phyloP scores from a whole-genome alignment of 1,140 invertebrate genomes.

The Zaprionus inermis region DNA sequence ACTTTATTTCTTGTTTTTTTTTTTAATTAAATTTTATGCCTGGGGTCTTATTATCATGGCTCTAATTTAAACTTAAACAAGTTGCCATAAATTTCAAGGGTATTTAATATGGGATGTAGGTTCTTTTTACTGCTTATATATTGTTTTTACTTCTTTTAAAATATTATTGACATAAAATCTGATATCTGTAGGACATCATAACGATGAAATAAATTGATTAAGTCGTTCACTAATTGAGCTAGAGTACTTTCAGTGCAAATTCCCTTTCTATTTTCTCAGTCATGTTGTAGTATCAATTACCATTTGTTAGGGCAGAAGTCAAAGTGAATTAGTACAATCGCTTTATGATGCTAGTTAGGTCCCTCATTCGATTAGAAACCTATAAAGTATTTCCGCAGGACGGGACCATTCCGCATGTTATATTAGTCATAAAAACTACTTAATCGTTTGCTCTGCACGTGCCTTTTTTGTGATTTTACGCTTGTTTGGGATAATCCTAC shows the following conservation, averaged over 20 bases:
- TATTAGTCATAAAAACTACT: neutral
- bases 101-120: too few relatives aligned
- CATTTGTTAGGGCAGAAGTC: neutral
- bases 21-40: slow-evolving; percentile 52
- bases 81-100: slow-evolving; percentile 43
- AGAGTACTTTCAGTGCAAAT: neutral
- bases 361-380: neutral
- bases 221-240: neutral
- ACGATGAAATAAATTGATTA: neutral
- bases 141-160: too few relatives aligned
- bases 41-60: slow-evolving; percentile 8
- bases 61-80: slow-evolving; percentile 30
- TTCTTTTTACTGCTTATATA: too few relatives aligned
- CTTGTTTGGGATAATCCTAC: neutral
- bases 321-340: slow-evolving; percentile 2
- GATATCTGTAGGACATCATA: neutral
- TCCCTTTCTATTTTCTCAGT: neutral
- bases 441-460: neutral
- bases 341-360: neutral
- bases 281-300: slow-evolving; percentile 1
- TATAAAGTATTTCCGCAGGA: neutral
- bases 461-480: slow-evolving; percentile 3
- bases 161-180: too few relatives aligned
- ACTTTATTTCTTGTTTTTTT: neutral
- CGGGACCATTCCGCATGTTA: neutral